Evolutionary conservation across 1,140 invertebrate species (phyloP), one percentile per base, ranked within the genome.

Genomic region (Sycobia sp.): DNA sequence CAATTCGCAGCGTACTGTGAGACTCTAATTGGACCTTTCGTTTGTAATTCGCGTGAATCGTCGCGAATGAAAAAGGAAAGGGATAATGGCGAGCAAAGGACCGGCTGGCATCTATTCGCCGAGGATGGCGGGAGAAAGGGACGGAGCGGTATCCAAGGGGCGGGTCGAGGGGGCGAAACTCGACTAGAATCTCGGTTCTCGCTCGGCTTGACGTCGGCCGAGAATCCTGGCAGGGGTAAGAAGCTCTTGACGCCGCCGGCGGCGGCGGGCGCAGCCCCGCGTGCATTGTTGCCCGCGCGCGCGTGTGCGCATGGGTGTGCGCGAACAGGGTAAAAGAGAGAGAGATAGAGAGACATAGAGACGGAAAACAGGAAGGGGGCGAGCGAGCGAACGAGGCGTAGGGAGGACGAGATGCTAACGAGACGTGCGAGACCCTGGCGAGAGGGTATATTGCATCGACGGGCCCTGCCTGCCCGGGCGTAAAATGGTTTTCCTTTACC

Each of bases 401-500:
- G n/a, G n/a, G 22, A 7, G 38, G 43, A 32, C 22, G 41, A 29
- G 41, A 56, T 46, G 43, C 43, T 47, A 58, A 58, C 43, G 43
- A 58, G 55, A 47, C 27, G 23, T 29, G 54, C 32, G 41, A 23
- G 27, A 47, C 43, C 36, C 7, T 56, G 34, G 25, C n/a, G n/a
- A n/a, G n/a, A n/a, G 27, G 29, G 29, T n/a, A 29, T 10, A 29
- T 34, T 32, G 27, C 54, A 34, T 44, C 27, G 39, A 32, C 54
- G 16, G 23, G n/a, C 23, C 51, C 10, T 13, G 47, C 47, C 51
- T 22, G 49, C n/a, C 29, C 41, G 18, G 4, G 25, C 25, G 49
- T 25, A 54, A 61, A 54, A 46, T 54, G 41, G 25, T 36, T 61
- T 53, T 25, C 59, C 27, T 36, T 61, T 46, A 23, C 23, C 36